Evolutionary conservation across 2,888 invertebrate species (phyloP).

Genomic region (Hydrotaea diabolus): DNA sequence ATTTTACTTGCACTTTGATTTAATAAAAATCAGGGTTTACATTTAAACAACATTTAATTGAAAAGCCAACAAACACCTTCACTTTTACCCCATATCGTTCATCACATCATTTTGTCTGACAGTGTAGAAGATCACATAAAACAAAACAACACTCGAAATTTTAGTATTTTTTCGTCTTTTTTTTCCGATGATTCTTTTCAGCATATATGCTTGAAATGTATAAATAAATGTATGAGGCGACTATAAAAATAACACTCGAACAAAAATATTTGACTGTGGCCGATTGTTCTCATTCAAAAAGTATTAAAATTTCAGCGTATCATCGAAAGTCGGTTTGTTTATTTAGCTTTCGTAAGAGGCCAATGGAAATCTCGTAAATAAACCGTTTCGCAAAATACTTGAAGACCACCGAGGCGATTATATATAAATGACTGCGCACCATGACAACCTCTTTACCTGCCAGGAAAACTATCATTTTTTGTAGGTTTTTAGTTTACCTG

Average conservation of each 20-base stretch:
- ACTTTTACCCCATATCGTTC: no score
- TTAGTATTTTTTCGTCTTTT: background rate
- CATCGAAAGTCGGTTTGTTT: background rate
- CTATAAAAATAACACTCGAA: constrained; percentile 62
- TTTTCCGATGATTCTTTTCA: background rate
- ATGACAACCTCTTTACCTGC: background rate
- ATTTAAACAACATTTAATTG: no score
- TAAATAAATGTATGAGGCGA: constrained; percentile 22
- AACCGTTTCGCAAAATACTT: background rate
- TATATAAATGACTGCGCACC: background rate
- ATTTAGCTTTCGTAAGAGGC: background rate
- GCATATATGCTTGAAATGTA: background rate
- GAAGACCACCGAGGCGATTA: background rate
- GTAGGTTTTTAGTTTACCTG: background rate
- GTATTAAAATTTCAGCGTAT: constrained; percentile 10
- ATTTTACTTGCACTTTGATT: no score
- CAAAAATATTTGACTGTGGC: constrained; percentile 49
- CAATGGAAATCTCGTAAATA: background rate
- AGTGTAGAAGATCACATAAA: background rate
- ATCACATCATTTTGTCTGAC: background rate
- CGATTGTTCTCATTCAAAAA: background rate
- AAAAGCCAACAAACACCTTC: no score
- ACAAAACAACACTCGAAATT: constrained; percentile 2
- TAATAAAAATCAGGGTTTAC: no score
- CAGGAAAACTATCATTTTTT: background rate